Evolutionary conservation across 2,113 vertebrate species (phyloP), one percentile per base, ranked within the genome.

Genomic region (Polypterus senegalus): DNA sequence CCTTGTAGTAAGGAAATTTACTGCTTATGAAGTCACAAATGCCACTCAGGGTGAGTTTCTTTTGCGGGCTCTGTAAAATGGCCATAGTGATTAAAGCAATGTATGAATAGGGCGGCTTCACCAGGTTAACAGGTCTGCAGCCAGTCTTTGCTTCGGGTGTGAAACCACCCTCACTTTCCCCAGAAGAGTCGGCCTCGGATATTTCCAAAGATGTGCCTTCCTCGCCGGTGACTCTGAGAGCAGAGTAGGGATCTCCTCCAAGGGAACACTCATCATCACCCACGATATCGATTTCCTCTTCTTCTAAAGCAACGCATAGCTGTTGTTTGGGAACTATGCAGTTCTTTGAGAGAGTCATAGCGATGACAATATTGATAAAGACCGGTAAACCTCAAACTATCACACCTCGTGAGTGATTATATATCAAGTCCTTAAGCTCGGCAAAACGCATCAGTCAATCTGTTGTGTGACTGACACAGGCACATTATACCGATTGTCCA

Each of bases 41-140:
- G 65, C 84, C 90, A 48, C 91, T 86, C 45, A 94, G 87, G 3
- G 92, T 92, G 66, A 94, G 82, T 59, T 89, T 90, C 82, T 89
- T 85, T 74, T 74, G 73, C 1, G 90, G 89, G 60, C 89, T 93
- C 77, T 93, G 91, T 63, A 92, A 83, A 69, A 95, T 92, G 56
- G 92, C 89, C 92, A 94, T 95, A 62, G 91, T 89, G 80, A 95
- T 94, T 67, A 95, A 87, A 7, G 92, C 92, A 44, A 94, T 93
- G 80, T 93, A 94, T 0, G 90, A 93, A 71, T 91, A 93, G 0
- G 92, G 91, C 0, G 92, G 92, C 74, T 93, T 95, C 1, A 87
- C 73, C 8, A 77, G 73, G 63, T 56, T 47, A 58, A 73, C 63
- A 10, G 61, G 10, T 72, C 63, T 67, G 62, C 59, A 53, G 48